Conservation (phyloP, 2,113 vertebrate species). For the Stegastes partitus region DNA sequence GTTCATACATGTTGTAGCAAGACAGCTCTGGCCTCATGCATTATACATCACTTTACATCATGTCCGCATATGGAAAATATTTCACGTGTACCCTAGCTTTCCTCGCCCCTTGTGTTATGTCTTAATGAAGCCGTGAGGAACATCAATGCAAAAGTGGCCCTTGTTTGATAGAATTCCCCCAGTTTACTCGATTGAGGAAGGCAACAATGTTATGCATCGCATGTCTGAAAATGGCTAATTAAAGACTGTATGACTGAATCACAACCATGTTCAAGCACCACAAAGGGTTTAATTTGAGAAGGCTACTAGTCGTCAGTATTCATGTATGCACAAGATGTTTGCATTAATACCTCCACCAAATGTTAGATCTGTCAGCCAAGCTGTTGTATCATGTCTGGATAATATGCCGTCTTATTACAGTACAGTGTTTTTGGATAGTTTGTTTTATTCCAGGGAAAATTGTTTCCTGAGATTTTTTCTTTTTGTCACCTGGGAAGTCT, state of each 20-base stretch:
- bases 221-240: too few species aligned
- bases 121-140: too few species aligned
- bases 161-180: too few species aligned
- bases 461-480: background rate
- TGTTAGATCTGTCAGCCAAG: constrained; percentile 25
- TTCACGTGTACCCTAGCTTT: too few species aligned
- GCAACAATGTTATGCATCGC: too few species aligned
- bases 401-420: background rate
- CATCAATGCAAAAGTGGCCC: too few species aligned
- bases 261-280: background rate
- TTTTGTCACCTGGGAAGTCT: constrained; percentile 28
- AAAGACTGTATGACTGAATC: background rate
- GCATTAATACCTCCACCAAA: constrained; percentile 2
- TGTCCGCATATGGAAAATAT: too few species aligned
- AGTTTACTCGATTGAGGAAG: too few species aligned
- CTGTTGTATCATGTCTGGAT: background rate
- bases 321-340: background rate
- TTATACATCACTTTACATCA: too few species aligned
- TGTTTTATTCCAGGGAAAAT: background rate
- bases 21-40: too few species aligned
- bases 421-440: background rate
- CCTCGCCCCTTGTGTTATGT: too few species aligned
- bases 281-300: background rate
- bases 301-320: background rate
- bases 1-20: too few species aligned